phyloP scores from a whole-genome alignment of 2,888 invertebrate species.

The Myopa tessellatipennis region DNA sequence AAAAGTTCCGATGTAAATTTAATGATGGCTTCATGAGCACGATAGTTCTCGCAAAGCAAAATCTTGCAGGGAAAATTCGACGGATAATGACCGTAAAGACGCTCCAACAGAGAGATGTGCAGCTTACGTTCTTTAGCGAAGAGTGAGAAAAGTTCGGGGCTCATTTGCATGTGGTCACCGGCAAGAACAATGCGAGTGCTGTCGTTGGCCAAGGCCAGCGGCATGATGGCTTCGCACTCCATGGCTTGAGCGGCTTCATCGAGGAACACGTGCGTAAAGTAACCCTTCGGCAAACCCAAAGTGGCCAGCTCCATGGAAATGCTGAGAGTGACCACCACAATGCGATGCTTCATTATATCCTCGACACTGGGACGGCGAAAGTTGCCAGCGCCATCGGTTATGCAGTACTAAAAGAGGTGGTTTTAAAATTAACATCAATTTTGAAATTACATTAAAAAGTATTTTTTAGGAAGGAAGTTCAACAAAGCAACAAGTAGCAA shows the following conservation, averaged over 20 bases:
- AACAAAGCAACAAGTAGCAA: too few species aligned
- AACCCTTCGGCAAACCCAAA: conserved; percentile 75
- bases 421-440: not conserved
- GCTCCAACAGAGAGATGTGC: conserved; percentile 80
- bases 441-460: not conserved
- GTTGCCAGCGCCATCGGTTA: conserved; percentile 74
- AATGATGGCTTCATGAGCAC: conserved; percentile 85
- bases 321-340: conserved; percentile 83
- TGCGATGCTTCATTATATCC: conserved; percentile 77
- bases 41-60: conserved; percentile 83
- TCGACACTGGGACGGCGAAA: conserved; percentile 79
- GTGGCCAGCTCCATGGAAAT: conserved; percentile 81
- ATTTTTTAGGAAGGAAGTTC: too few species aligned
- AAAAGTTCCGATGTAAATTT: conserved; percentile 84
- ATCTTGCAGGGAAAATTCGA: conserved; percentile 81
- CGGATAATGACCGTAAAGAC: conserved; percentile 82
- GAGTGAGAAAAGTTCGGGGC: conserved; percentile 83
- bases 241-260: conserved; percentile 91
- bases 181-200: conserved; percentile 82
- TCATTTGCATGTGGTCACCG: conserved; percentile 88
- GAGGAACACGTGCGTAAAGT: conserved; percentile 81
- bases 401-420: conserved; percentile 74
- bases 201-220: conserved; percentile 78
- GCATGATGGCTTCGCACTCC: conserved; percentile 87
- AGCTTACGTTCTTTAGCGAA: conserved; percentile 78